Evolutionary conservation across 2,888 invertebrate species (phyloP), one percentile per base, ranked within the genome.

Genomic region (Volucella zonaria): DNA sequence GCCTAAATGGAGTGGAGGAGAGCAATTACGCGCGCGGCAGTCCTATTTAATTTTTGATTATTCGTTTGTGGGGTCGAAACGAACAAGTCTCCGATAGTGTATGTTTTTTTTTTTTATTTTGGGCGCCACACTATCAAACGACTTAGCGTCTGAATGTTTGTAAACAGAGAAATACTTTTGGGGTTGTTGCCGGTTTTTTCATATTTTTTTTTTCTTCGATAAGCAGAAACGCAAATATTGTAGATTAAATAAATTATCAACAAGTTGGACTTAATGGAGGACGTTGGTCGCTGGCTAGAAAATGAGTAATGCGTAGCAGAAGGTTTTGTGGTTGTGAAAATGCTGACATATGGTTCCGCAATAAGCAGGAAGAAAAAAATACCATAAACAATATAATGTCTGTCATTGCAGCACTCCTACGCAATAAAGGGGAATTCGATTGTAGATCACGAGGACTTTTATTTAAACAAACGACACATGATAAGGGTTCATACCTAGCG

Each of bases 201-300:
- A 23, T 2, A 51, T 70, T 43, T 54, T 40, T 56, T 40, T 42
- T 23, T 42, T 43, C 14, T 0, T 42, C 18, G 80, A 83, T 79
- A 83, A 80, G 75, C 38, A 40, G 45, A 8, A 61, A 75, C 64
- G 59, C 66, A 79, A 79, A 61, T 56, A 71, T 54, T 52, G 68
- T 23, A 52, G 71, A 80, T 71, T 80, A 75, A 76, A 83, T 76
- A 70, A 71, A 75, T 83, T 76, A 79, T 83, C 83, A 80, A 79
- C 75, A 75, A 75, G 80, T 83, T 71, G 66, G 51, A 75, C 68
- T 67, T 67, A 82, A 56, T 68, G 56, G 38, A 62, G 31, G 62
- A 76, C 68, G 38, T 75, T 56, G 56, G 38, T 75, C 56, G 56
- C 64, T 74, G 67, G 38, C 40, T 76, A 61, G 67, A 61, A 67